Evolutionary conservation across 2,888 invertebrate species (phyloP).

Genomic region (Meandrusa payeni): DNA sequence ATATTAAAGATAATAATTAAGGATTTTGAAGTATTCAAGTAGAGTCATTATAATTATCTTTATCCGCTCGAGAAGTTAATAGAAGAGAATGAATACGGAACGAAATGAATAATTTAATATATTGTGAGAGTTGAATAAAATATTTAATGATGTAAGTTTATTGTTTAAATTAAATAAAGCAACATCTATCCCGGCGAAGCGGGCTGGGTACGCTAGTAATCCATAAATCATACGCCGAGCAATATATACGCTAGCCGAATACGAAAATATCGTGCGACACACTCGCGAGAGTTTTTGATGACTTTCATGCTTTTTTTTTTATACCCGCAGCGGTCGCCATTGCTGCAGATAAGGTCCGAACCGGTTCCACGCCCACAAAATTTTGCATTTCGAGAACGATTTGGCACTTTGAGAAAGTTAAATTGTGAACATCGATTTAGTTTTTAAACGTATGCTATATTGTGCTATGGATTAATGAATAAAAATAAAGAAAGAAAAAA

Average conservation of each 20-base stretch:
- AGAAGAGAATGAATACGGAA: too few species aligned
- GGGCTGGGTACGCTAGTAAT: constrained; percentile 44
- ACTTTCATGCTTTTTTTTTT: constrained; percentile 32
- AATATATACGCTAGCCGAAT: constrained; percentile 59
- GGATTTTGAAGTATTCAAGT: too few species aligned
- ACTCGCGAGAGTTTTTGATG: constrained; percentile 24
- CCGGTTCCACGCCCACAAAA: constrained; percentile 58
- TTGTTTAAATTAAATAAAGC: too few species aligned
- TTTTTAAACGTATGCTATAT: too few species aligned
- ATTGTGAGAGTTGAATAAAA: too few species aligned
- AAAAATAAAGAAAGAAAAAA: too few species aligned
- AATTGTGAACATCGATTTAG: constrained; percentile 23
- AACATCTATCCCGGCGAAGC: constrained; percentile 36
- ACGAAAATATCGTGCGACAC: constrained; percentile 50
- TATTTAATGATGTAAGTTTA: too few species aligned
- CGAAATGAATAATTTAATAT: too few species aligned
- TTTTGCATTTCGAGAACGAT: constrained; percentile 34
- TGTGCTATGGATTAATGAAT: too few species aligned
- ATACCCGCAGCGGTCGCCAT: constrained; percentile 31
- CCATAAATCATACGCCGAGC: constrained; percentile 57
- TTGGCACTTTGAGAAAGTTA: constrained; percentile 45
- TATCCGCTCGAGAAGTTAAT: too few species aligned
- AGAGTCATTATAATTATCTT: too few species aligned
- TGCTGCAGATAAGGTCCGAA: constrained; percentile 38
- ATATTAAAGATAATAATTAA: too few species aligned